phyloP scores from a whole-genome alignment of 2,797 vertebrate species.

The Sebastes minor region DNA sequence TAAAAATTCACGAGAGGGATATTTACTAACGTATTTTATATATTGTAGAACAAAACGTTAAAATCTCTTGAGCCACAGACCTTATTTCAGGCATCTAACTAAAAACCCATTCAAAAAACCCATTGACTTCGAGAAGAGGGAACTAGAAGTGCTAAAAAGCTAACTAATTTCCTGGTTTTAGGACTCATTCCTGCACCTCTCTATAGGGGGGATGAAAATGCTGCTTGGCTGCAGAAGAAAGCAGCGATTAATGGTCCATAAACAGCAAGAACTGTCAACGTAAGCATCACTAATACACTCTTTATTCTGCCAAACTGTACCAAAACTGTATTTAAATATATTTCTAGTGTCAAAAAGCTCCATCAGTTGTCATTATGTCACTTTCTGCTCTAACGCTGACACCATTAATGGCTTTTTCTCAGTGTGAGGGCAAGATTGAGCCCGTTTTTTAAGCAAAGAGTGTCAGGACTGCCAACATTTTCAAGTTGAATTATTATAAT shows the following conservation, averaged over 20 bases:
- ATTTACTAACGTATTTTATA: too few species aligned
- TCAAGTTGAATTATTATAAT: slow-evolving; percentile 43
- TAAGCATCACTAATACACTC: neutral
- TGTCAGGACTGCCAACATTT: slow-evolving; percentile 25
- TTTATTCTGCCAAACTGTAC: neutral
- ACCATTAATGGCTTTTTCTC: slow-evolving; percentile 12
- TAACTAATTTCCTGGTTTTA: too few species aligned
- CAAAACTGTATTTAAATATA: neutral
- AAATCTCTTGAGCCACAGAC: too few species aligned
- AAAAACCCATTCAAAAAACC: too few species aligned
- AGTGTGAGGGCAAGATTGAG: neutral
- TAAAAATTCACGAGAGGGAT: too few species aligned
- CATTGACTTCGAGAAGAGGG: too few species aligned
- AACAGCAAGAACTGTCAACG: neutral
- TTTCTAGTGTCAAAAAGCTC: neutral
- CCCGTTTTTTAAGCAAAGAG: neutral
- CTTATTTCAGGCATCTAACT: too few species aligned
- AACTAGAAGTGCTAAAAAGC: too few species aligned
- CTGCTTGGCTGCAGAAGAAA: neutral
- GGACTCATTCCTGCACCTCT: too few species aligned
- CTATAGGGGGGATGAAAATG: neutral
- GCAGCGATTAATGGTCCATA: neutral
- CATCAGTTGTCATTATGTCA: neutral
- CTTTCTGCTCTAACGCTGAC: neutral
- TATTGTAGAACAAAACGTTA: too few species aligned